Percentiles rank a stretch among this genome's conserved stretches.
phyloP scores from a whole-genome alignment of 1,140 invertebrate genomes.

The Drosophila baimaii region DNA sequence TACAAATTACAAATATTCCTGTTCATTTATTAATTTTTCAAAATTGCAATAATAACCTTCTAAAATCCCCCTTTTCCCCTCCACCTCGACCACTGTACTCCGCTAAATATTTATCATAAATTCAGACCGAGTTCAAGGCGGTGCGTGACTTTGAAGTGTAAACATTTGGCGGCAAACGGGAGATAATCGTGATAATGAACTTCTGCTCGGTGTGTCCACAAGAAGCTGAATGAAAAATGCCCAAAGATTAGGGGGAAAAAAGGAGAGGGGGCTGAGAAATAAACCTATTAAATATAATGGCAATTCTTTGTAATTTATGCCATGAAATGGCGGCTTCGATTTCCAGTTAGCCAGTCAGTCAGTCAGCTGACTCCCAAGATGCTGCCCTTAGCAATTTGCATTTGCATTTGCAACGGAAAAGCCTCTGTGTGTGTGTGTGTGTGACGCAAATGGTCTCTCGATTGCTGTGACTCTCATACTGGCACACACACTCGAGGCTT shows the following conservation, averaged over 20 bases:
- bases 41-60: neutral
- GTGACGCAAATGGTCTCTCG: slow-evolving; percentile 62
- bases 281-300: slow-evolving; percentile 20
- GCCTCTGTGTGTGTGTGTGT: slow-evolving; percentile 17
- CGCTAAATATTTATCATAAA: slow-evolving; percentile 46
- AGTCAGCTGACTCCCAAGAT: slow-evolving; percentile 50
- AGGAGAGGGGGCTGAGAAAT: neutral
- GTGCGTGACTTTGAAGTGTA: slow-evolving; percentile 55
- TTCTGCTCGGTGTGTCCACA: slow-evolving; percentile 7
- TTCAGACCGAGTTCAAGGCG: slow-evolving; percentile 52
- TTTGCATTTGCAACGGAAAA: slow-evolving; percentile 39
- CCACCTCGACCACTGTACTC: slow-evolving; percentile 16
- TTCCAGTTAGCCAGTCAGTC: slow-evolving; percentile 6
- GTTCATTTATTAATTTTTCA: neutral
- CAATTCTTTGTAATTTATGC: slow-evolving; percentile 4
- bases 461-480: slow-evolving; percentile 51
- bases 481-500: slow-evolving; percentile 13
- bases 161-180: slow-evolving; percentile 38
- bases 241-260: neutral
- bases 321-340: slow-evolving; percentile 2
- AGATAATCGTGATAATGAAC: slow-evolving; percentile 47
- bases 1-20: neutral
- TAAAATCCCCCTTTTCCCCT: no score
- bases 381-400: slow-evolving; percentile 51
- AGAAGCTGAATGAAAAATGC: slow-evolving; percentile 35